These are phyloP conservation scores for Pygocentrus nattereri DNA, from an alignment of 2,797 vertebrate species.

Conservation along the genomic window DNA sequence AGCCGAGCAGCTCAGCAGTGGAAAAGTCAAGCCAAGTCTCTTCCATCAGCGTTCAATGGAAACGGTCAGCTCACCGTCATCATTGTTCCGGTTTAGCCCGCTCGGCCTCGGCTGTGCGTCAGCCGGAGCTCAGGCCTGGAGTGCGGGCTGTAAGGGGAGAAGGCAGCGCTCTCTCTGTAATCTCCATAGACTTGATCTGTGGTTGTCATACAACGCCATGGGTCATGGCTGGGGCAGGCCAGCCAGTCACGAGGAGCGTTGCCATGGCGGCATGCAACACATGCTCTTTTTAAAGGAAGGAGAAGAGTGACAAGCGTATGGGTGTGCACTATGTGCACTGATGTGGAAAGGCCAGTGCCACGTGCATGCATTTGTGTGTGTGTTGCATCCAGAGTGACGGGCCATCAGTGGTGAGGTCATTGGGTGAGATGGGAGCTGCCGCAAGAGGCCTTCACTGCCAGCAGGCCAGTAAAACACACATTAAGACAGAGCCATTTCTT, in stretches of 20 bases:
- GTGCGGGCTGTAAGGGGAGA: slow-evolving; percentile 67
- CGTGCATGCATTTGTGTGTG: slow-evolving; percentile 23
- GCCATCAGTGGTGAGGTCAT: slow-evolving; percentile 54
- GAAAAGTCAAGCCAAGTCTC: slow-evolving; percentile 64
- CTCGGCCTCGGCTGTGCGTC: slow-evolving; percentile 62
- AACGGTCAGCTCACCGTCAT: slow-evolving; percentile 51
- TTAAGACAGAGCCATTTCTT: background rate
- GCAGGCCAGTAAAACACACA: slow-evolving; percentile 8
- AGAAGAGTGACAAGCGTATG: slow-evolving; percentile 45
- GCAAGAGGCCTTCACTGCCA: slow-evolving; percentile 35
- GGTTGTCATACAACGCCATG: slow-evolving; percentile 66
- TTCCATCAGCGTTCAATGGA: slow-evolving; percentile 37
- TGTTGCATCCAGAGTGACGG: slow-evolving; percentile 39
- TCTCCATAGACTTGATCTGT: slow-evolving; percentile 67
- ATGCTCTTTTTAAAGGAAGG: slow-evolving; percentile 60
- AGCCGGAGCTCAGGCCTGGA: slow-evolving; percentile 40
- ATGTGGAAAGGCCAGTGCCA: slow-evolving; percentile 46
- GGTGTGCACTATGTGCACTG: slow-evolving; percentile 38
- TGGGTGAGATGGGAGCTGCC: slow-evolving; percentile 43
- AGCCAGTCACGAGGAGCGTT: slow-evolving; percentile 72
- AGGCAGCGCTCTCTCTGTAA: slow-evolving; percentile 65
- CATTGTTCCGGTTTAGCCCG: slow-evolving; percentile 33
- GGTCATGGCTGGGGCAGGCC: slow-evolving; percentile 69
- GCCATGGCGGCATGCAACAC: slow-evolving; percentile 67
- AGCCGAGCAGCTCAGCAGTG: slow-evolving; percentile 63